Evolutionary conservation across 2,888 invertebrate species (phyloP).

Genomic region (Mycalesis mineus): DNA sequence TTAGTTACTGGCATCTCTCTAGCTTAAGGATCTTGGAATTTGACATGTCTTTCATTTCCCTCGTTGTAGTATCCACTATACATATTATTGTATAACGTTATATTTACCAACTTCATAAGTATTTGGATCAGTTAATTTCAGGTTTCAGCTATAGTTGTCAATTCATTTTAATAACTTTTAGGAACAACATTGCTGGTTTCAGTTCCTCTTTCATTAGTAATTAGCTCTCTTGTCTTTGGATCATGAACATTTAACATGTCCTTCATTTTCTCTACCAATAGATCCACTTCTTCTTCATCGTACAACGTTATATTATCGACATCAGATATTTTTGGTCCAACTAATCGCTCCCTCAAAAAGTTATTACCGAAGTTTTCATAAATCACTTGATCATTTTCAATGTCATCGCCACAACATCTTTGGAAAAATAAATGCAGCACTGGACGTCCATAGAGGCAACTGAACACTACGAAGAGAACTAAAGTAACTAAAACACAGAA

Average conservation of each 20-base stretch:
- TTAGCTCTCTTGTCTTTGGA: conserved; percentile 14
- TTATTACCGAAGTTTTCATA: conserved; percentile 61
- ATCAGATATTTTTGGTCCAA: conserved; percentile 44
- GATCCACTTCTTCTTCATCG: not conserved
- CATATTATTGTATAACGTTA: too few species aligned
- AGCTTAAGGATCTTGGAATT: too few species aligned
- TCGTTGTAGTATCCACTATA: too few species aligned
- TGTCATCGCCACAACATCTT: conserved; percentile 58
- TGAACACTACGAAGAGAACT: conserved; percentile 54
- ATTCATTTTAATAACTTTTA: too few species aligned
- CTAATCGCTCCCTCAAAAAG: conserved; percentile 53
- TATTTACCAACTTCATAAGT: too few species aligned
- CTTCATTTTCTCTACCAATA: not conserved
- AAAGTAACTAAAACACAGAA: conserved; percentile 60
- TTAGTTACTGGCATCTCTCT: not conserved
- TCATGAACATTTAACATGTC: conserved; percentile 18
- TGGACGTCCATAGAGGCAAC: conserved; percentile 58
- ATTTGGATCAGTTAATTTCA: too few species aligned
- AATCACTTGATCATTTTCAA: conserved; percentile 62
- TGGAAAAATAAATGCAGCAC: conserved; percentile 56
- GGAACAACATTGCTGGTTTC: too few species aligned
- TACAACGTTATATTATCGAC: conserved; percentile 28
- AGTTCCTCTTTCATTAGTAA: too few species aligned
- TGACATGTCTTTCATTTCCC: too few species aligned
- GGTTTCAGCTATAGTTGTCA: too few species aligned